Evolutionary conservation across 2,888 invertebrate genomes (phyloP).

Genomic region (Nomada lathburiana): DNA sequence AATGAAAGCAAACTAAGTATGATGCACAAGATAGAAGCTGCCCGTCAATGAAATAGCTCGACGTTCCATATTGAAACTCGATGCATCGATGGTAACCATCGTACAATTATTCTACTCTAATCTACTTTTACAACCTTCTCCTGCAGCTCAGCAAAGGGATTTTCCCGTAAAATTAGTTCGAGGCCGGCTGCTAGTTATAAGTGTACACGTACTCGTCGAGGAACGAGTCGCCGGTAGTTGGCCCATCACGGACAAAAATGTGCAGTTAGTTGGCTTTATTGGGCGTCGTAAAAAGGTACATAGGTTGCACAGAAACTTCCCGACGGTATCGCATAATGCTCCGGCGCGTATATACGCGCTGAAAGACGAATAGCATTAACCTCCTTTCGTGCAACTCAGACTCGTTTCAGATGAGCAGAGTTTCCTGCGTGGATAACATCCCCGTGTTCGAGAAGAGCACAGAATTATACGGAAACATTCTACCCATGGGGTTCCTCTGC

Average conservation of each 20-base stretch:
- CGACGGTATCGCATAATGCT: constrained; percentile 38
- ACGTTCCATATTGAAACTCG: too few relatives aligned
- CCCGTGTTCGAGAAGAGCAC: too few relatives aligned
- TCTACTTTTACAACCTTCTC: too few relatives aligned
- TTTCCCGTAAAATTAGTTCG: constrained; percentile 19
- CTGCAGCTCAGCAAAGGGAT: not conserved
- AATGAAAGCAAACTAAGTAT: not conserved
- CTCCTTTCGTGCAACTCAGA: constrained; percentile 52
- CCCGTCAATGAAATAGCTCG: not conserved
- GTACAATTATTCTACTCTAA: too few relatives aligned
- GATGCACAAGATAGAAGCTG: not conserved
- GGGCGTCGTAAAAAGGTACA: constrained; percentile 57
- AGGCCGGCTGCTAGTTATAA: constrained; percentile 3
- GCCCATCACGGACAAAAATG: constrained; percentile 45
- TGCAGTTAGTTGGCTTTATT: constrained; percentile 66
- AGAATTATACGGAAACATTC: too few relatives aligned
- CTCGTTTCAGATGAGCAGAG: too few relatives aligned
- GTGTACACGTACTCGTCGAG: not conserved
- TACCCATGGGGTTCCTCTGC: too few relatives aligned
- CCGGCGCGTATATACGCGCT: constrained; percentile 15
- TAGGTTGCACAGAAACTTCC: constrained; percentile 57
- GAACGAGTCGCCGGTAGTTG: constrained; percentile 38
- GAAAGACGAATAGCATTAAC: constrained; percentile 67
- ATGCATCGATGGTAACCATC: too few relatives aligned
- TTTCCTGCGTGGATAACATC: too few relatives aligned